Evolutionary conservation across 2,888 invertebrate genomes (phyloP), one percentile per base, ranked within the genome.

Genomic region (Nomada hirtipes): DNA sequence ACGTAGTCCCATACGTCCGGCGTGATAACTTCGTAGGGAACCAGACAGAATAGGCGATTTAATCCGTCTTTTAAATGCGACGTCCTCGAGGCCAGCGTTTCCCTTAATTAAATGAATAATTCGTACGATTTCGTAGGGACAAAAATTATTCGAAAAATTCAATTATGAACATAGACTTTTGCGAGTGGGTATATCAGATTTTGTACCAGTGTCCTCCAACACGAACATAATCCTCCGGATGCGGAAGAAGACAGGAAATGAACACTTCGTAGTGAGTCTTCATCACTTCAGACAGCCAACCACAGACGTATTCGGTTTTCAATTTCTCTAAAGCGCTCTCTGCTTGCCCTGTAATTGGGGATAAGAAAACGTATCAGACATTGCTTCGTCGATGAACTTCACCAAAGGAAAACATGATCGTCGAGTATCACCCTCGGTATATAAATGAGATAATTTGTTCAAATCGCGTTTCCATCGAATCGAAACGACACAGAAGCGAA

Each of bases 1-100:
- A 99, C 98, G 93, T 97, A 97, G 93, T 99, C 98, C 99, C 99
- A 99, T 76, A 98, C 98, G 91, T 98, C 98, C 86, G 98, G 97
- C 0, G 98, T 98, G 86, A 99, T 98, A 42, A 99, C 97, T 89
- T 99, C 99, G 93, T 99, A 99, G 0, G 99, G 99, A 50, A 99
- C 98, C 83, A 99, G 94, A 92, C 99, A 99, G 93, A 99, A 98
- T 64, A 99, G 95, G 81, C 99, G 96, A 93, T 98, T 98, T 55
- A 99, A 95, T 3, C 99, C 99, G 93, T 99, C 99, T 94, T 98
- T 98, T 26, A 99, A 95, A 92, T 99, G 98, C 53, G 97, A 97
- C 1, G 98, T 98, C 91, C 97, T 95, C 53, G 97, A 97, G 57
- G 97, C 97, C 82, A 98, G 94, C 65, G 97, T 97, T 94, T 98